Percentiles rank a stretch among this genome's conserved stretches.
Conservation (phyloP, 2,888 invertebrate genomes). For the Drosophila paracracens region DNA sequence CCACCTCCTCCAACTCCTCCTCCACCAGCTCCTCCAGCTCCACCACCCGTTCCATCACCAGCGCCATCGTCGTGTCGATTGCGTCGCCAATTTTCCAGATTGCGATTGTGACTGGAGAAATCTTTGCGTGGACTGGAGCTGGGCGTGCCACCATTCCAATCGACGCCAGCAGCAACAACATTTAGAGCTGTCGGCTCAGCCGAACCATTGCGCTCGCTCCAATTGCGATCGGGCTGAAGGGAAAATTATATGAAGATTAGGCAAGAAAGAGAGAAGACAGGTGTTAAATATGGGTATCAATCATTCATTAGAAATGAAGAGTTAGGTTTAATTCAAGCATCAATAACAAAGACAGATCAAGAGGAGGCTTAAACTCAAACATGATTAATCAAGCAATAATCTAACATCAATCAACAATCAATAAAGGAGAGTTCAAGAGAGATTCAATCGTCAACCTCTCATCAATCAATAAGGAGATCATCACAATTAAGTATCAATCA, state of each 20-base stretch:
- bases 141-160: constrained; percentile 83
- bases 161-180: constrained; percentile 35
- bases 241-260: background rate
- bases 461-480: too few species aligned
- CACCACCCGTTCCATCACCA: constrained; percentile 53
- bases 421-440: too few species aligned
- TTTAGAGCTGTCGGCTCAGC: constrained; percentile 54
- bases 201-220: constrained; percentile 83
- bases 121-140: constrained; percentile 84
- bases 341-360: background rate
- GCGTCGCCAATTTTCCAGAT: constrained; percentile 84
- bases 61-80: constrained; percentile 81
- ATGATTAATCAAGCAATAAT: background rate
- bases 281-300: background rate
- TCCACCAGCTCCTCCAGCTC: constrained; percentile 16
- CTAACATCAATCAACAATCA: background rate
- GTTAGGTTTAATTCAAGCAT: background rate
- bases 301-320: background rate
- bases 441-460: too few species aligned
- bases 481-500: background rate
- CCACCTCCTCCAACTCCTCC: constrained; percentile 25
- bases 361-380: background rate
- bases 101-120: constrained; percentile 78
- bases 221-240: constrained; percentile 80
- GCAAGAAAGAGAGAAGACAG: background rate